phyloP scores from a whole-genome alignment of 2,797 vertebrate genomes.

The Etheostoma nigrum region DNA sequence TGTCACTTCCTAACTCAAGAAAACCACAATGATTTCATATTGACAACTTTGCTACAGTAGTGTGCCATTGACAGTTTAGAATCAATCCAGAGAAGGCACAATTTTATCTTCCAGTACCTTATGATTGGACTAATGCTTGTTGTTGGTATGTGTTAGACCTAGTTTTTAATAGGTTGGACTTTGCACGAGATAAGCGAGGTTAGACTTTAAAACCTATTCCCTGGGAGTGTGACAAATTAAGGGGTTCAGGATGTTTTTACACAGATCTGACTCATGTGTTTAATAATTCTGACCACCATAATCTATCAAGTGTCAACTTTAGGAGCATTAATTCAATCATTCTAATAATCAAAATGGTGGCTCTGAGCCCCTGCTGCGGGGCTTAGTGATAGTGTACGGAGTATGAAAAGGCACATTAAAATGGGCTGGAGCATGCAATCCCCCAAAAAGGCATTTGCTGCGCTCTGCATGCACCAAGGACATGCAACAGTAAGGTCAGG shows the following conservation, averaged over 20 bases:
- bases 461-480: conserved; percentile 83
- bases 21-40: conserved; percentile 4
- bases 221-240: conserved; percentile 53
- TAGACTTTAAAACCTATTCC: conserved; percentile 55
- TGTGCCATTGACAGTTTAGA: not conserved
- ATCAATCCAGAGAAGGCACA: conserved; percentile 10
- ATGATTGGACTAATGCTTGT: conserved; percentile 16
- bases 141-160: conserved; percentile 27
- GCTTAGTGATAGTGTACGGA: conserved; percentile 67
- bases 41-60: not conserved
- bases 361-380: conserved; percentile 66
- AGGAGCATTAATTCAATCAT: conserved; percentile 76
- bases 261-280: conserved; percentile 65
- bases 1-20: not conserved
- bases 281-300: conserved; percentile 67
- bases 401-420: conserved; percentile 81
- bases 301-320: conserved; percentile 79
- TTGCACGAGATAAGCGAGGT: conserved; percentile 52
- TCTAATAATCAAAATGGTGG: conserved; percentile 80
- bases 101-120: conserved; percentile 11
- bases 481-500: conserved; percentile 83
- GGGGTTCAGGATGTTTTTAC: conserved; percentile 64
- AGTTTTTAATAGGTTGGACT: conserved; percentile 45
- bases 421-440: conserved; percentile 79
- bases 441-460: conserved; percentile 80